Conservation (phyloP, 2,797 vertebrate genomes). For the Poeciliopsis presidionis region DNA sequence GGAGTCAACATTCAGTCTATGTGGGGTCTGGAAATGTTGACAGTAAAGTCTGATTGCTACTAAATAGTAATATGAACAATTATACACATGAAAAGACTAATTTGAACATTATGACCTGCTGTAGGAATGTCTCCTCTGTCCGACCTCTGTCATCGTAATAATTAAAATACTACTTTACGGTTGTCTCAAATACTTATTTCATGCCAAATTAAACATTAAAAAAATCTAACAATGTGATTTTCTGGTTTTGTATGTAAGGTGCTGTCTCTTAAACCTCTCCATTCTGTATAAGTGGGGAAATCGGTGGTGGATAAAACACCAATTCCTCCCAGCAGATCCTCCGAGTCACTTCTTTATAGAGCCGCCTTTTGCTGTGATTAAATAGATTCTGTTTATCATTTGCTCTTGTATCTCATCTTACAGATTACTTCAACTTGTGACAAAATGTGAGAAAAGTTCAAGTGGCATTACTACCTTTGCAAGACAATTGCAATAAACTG, state of each 20-base stretch:
- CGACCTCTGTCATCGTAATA: neutral
- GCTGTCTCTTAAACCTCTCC: neutral
- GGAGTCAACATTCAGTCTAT: too few species aligned
- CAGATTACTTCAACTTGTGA: neutral
- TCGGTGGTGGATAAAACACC: neutral
- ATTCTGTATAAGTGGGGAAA: neutral
- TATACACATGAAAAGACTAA: too few species aligned
- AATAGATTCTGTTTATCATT: neutral
- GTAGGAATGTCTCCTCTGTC: too few species aligned
- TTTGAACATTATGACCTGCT: too few species aligned
- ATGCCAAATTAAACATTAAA: neutral
- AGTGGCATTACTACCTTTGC: neutral
- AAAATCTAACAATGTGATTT: neutral
- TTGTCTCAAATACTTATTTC: neutral
- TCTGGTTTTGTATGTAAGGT: neutral
- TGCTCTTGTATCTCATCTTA: neutral
- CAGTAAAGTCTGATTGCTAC: too few species aligned
- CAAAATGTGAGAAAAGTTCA: neutral
- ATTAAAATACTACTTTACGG: too few species aligned
- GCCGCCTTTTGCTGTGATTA: neutral
- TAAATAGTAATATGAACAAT: too few species aligned
- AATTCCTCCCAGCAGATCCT: neutral
- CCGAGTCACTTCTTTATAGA: neutral
- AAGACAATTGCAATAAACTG: constrained; percentile 6
- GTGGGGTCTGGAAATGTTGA: too few species aligned